Conservation (phyloP, 2,888 invertebrate species). For the Calameuta pallipes region DNA sequence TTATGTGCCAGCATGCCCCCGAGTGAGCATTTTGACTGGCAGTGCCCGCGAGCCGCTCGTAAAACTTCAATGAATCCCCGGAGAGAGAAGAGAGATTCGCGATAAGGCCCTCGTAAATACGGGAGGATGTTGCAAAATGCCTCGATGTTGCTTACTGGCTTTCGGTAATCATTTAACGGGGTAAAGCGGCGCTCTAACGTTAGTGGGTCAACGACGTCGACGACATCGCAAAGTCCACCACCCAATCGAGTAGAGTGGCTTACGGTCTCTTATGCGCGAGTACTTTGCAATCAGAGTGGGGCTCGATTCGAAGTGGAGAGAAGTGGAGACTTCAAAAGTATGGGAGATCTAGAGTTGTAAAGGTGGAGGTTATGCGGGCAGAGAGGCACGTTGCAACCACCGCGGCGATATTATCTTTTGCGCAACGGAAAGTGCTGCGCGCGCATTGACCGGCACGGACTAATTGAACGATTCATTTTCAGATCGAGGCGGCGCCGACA, state of each 20-base stretch:
- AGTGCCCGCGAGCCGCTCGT: not conserved
- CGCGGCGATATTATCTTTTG: slow-evolving; percentile 39
- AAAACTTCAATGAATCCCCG: not conserved
- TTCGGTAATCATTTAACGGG: not conserved
- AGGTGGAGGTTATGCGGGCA: slow-evolving; percentile 42
- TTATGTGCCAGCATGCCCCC: not conserved
- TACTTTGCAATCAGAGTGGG: not conserved
- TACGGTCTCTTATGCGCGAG: not conserved
- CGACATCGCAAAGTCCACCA: not conserved
- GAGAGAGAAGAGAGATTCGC: not conserved
- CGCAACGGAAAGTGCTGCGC: slow-evolving; percentile 34
- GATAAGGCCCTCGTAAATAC: not conserved
- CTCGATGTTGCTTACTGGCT: not conserved
- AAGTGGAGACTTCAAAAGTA: not conserved
- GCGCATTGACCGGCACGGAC: not conserved
- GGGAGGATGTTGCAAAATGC: not conserved
- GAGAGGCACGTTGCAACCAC: slow-evolving; percentile 25
- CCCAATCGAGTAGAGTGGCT: not conserved
- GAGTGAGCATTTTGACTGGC: not conserved
- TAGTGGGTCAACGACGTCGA: slow-evolving; percentile 3
- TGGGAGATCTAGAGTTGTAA: not conserved
- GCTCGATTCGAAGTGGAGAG: not conserved
- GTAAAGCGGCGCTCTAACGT: not conserved
- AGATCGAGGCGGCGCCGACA: slow-evolving; percentile 46
- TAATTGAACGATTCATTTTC: slow-evolving; percentile 23